phyloP scores from a whole-genome alignment of 2,797 vertebrate genomes.

The Sarcoramphus papa region DNA sequence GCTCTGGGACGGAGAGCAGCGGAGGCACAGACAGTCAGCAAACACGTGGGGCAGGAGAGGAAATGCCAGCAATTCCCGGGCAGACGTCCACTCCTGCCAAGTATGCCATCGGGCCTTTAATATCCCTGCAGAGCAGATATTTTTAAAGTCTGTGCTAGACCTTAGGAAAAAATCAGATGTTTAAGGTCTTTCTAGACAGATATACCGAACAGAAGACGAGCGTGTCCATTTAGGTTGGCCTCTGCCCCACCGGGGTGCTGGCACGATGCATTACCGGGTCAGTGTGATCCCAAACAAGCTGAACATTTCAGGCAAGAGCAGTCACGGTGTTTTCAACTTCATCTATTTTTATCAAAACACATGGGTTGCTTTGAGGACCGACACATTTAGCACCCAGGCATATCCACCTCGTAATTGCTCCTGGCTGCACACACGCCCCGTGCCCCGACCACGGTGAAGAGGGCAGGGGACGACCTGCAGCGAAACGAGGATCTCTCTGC shows the following conservation, averaged over 20 bases:
- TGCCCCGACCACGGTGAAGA: fast-evolving
- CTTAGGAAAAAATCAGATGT: background rate
- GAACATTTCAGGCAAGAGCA: fast-evolving
- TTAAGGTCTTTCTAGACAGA: background rate
- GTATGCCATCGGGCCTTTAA: background rate
- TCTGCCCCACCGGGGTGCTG: background rate
- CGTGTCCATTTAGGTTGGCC: fast-evolving
- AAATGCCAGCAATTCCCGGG: background rate
- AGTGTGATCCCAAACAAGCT: background rate
- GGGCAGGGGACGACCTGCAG: background rate
- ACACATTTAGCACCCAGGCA: background rate
- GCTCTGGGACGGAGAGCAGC: background rate
- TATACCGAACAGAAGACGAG: background rate
- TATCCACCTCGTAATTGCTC: background rate
- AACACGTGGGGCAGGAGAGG: background rate
- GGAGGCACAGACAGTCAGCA: background rate
- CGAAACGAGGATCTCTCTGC: fast-evolving
- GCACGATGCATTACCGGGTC: fast-evolving
- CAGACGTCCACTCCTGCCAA: background rate
- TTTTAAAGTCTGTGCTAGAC: background rate
- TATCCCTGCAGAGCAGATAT: background rate
- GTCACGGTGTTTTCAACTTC: background rate
- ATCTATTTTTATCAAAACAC: conserved; percentile 1
- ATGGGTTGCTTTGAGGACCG: background rate
- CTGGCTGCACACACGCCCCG: fast-evolving